Evolutionary conservation across 2,888 invertebrate species (phyloP).

Genomic region (Xestia rhomboidea): DNA sequence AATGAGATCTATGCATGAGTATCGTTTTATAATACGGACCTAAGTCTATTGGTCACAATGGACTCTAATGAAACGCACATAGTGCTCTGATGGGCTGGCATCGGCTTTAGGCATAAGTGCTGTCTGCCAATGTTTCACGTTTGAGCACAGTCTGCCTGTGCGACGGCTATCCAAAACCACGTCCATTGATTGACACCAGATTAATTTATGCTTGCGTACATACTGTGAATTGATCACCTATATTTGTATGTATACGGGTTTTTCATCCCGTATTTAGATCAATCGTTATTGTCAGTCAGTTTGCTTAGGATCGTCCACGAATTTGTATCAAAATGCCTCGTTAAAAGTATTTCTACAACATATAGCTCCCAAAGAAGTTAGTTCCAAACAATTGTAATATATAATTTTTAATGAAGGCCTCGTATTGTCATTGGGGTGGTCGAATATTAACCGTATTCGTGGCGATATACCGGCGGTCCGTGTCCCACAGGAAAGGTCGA

Average conservation of each 20-base stretch:
- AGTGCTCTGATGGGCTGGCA: constrained; percentile 7
- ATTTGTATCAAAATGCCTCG: constrained; percentile 26
- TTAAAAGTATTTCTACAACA: constrained; percentile 41
- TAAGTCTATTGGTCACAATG: neutral
- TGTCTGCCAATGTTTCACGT: constrained; percentile 7
- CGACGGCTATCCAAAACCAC: constrained; percentile 3
- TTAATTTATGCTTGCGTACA: constrained; percentile 6
- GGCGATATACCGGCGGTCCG: constrained; percentile 67
- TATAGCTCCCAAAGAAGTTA: constrained; percentile 36
- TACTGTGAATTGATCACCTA: neutral
- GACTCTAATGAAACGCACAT: neutral
- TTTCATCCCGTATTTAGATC: constrained; percentile 1
- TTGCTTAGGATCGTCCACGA: constrained; percentile 10
- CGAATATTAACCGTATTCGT: constrained; percentile 70
- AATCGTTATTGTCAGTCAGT: constrained; percentile 24
- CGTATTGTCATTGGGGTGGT: constrained; percentile 57
- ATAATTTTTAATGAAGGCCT: constrained; percentile 64
- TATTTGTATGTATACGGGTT: neutral
- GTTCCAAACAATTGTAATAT: constrained; percentile 54
- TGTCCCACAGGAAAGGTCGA: constrained; percentile 82
- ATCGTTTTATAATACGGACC: neutral
- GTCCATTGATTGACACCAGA: neutral
- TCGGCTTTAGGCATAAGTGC: neutral
- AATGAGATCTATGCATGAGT: neutral
- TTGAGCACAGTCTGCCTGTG: neutral